phyloP scores from a whole-genome alignment of 2,797 vertebrate genomes.

The Okamejei kenojei region DNA sequence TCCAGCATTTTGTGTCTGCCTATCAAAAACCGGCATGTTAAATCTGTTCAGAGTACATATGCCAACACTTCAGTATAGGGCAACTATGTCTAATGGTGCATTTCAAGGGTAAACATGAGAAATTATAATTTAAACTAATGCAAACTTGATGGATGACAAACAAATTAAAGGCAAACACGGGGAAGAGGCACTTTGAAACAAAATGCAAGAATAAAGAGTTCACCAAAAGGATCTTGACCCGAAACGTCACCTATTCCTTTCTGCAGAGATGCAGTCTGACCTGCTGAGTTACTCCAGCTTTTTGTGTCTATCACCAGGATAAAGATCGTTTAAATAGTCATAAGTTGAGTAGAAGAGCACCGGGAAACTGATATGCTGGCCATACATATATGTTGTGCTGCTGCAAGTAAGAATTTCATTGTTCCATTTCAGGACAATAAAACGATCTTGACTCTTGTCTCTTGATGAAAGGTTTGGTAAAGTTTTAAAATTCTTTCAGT shows the following conservation, averaged over 20 bases:
- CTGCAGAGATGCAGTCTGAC: too few species aligned
- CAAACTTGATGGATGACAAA: background rate
- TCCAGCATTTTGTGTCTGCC: too few species aligned
- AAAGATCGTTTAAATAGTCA: background rate
- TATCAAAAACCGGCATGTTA: background rate
- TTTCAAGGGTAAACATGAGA: background rate
- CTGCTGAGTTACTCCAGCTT: too few species aligned
- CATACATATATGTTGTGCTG: too few species aligned
- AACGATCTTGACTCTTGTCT: too few species aligned
- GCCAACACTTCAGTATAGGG: background rate
- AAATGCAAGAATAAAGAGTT: background rate
- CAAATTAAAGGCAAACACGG: background rate
- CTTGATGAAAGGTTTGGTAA: too few species aligned
- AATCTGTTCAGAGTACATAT: background rate
- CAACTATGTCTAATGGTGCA: background rate
- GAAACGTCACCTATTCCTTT: too few species aligned
- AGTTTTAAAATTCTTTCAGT: background rate
- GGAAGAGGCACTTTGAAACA: background rate
- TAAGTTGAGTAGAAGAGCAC: background rate
- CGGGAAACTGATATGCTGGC: background rate
- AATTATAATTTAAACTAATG: background rate
- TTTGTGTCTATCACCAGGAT: background rate
- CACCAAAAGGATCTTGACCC: too few species aligned
- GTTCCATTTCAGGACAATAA: too few species aligned
- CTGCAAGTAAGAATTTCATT: too few species aligned